Percentiles rank a stretch among this genome's conserved stretches.
Conservation (phyloP, 2,797 vertebrate genomes). For the Sylvilagus floridanus region DNA sequence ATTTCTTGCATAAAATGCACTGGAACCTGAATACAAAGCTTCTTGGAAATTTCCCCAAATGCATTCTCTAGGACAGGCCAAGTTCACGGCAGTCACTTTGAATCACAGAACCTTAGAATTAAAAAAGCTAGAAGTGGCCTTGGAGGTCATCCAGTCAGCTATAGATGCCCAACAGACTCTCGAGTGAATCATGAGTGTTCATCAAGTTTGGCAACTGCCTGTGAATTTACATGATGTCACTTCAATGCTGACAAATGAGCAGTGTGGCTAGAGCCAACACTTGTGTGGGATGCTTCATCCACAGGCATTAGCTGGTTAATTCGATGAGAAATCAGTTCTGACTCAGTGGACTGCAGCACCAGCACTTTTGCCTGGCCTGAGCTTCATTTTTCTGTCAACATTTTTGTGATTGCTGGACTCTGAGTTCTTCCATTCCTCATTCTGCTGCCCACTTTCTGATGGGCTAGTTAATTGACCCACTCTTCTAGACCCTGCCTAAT, state of each 20-base stretch:
- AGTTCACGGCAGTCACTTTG: slow-evolving; percentile 13
- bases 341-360: slow-evolving; percentile 29
- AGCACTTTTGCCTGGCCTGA: not conserved
- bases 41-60: slow-evolving; percentile 44
- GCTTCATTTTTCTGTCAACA: not conserved
- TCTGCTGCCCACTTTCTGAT: slow-evolving; percentile 6
- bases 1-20: slow-evolving; percentile 43
- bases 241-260: slow-evolving; percentile 75
- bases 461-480: not conserved
- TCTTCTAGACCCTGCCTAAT: not conserved
- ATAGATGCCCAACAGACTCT: slow-evolving; percentile 46
- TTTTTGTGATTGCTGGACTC: not conserved
- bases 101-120: slow-evolving; percentile 49
- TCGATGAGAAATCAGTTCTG: slow-evolving; percentile 65
- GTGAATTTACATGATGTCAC: slow-evolving; percentile 76
- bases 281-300: slow-evolving; percentile 73
- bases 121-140: slow-evolving; percentile 45
- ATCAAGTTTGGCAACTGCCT: slow-evolving; percentile 73
- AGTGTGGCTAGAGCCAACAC: slow-evolving; percentile 61
- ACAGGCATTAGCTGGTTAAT: slow-evolving; percentile 68
- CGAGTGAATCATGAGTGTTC: slow-evolving; percentile 76
- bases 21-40: slow-evolving; percentile 33
- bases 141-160: slow-evolving; percentile 67
- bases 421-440: not conserved
- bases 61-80: slow-evolving; percentile 40